Evolutionary conservation across 2,888 invertebrate genomes (phyloP).

Genomic region (Aelia acuminata): DNA sequence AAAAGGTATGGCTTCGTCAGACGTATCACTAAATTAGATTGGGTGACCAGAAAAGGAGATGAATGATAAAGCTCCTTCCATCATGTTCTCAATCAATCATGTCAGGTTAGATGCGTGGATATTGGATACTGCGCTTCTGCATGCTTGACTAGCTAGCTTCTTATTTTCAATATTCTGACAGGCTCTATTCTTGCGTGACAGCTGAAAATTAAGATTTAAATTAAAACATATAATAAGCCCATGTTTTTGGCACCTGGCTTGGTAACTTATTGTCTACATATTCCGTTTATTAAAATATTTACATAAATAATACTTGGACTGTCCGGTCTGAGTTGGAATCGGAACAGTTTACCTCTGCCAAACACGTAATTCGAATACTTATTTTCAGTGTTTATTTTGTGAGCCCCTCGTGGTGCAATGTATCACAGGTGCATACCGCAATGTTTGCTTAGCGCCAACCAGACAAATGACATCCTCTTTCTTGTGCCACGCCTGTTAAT

Average conservation of each 20-base stretch:
- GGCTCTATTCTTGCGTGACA: not conserved
- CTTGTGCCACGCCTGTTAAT: not conserved
- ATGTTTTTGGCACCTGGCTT: not conserved
- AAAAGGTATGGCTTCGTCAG: too few relatives aligned
- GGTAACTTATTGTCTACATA: not conserved
- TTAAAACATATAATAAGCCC: not conserved
- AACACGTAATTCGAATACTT: constrained; percentile 31
- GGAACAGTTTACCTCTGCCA: constrained; percentile 29
- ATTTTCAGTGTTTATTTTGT: constrained; percentile 31
- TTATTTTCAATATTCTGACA: not conserved
- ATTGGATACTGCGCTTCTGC: not conserved
- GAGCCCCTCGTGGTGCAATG: not conserved
- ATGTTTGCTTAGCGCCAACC: constrained; percentile 6
- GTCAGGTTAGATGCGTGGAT: too few relatives aligned
- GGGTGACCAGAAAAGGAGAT: too few relatives aligned
- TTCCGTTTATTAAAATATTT: constrained; percentile 23
- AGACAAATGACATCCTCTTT: constrained; percentile 23
- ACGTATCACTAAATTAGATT: too few relatives aligned
- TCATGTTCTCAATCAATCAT: too few relatives aligned
- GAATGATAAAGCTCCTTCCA: too few relatives aligned
- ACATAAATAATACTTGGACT: constrained; percentile 1
- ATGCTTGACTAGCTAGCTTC: not conserved
- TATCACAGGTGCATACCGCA: constrained; percentile 22
- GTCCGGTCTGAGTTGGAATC: not conserved
- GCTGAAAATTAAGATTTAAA: not conserved